A percentile compares a stretch with the other conserved stretches of the same genome.
Conservation (phyloP, 2,113 vertebrate genomes). For the Anas platyrhynchos region DNA sequence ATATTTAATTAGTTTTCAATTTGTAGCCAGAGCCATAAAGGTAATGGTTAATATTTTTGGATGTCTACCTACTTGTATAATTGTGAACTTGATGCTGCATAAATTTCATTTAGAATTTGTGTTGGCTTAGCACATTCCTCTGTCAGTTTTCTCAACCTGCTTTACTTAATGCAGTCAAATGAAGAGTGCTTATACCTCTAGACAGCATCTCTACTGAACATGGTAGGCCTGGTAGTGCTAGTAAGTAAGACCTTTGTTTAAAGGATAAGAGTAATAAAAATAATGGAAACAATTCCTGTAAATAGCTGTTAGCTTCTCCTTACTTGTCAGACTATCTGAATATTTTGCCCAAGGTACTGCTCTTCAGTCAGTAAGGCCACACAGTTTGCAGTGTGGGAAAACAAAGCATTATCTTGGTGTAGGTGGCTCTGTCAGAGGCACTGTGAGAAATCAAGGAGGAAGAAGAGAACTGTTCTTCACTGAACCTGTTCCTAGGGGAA, state of each 20-base stretch:
- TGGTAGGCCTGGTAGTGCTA: neutral
- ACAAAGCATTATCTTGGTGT: neutral
- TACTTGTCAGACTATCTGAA: neutral
- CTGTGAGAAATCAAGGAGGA: neutral
- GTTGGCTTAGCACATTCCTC: neutral
- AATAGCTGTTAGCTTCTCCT: neutral
- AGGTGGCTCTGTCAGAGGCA: neutral
- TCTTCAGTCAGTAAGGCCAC: neutral
- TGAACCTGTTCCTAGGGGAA: neutral
- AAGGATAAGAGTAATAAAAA: too few relatives aligned
- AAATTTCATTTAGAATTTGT: neutral
- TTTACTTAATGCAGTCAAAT: constrained; percentile 15
- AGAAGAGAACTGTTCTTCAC: neutral
- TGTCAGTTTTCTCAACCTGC: neutral
- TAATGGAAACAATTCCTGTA: neutral
- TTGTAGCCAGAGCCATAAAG: constrained; percentile 4
- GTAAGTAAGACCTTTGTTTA: neutral
- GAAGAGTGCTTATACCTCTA: neutral
- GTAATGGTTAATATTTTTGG: neutral
- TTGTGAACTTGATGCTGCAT: neutral
- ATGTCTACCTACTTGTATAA: neutral
- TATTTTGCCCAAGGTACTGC: neutral
- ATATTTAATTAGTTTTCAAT: neutral
- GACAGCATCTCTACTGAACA: neutral
- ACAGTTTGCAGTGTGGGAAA: neutral